Percentiles rank a stretch among this genome's conserved stretches.
Conservation (phyloP, 1,140 invertebrate genomes). For the Anagrus nilaparvatae region DNA sequence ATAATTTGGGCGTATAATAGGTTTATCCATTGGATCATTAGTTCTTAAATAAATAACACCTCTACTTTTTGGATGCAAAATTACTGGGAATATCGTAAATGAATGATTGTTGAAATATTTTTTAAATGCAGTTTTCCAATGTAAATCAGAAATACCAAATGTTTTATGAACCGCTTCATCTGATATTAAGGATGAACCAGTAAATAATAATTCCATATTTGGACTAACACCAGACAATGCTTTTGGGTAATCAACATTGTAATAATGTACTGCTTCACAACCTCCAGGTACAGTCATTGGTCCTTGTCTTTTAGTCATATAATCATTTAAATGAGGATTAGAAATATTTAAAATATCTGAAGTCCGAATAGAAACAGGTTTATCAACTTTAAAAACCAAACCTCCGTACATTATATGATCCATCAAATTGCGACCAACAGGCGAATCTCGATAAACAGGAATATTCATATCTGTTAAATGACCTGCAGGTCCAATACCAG, state of each 20-base stretch:
- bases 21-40: constrained; percentile 49
- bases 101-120: constrained; percentile 22
- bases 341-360: constrained; percentile 12
- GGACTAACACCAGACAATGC: constrained; percentile 45
- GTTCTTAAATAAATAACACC: constrained; percentile 47
- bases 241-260: constrained; percentile 23
- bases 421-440: constrained; percentile 52
- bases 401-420: constrained; percentile 47
- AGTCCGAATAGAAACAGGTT: constrained; percentile 42
- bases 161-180: constrained; percentile 10
- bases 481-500: constrained; percentile 57
- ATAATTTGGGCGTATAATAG: constrained; percentile 62
- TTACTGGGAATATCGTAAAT: constrained; percentile 25
- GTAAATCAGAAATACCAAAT: constrained; percentile 18
- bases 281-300: constrained; percentile 41
- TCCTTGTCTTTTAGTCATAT: constrained; percentile 38
- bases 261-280: constrained; percentile 22
- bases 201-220: constrained; percentile 47
- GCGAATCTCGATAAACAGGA: constrained; percentile 43
- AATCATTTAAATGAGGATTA: constrained; percentile 33
- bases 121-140: constrained; percentile 19
- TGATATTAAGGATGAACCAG: constrained; percentile 16
- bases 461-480: constrained; percentile 54
- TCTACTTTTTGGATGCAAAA: constrained; percentile 45
- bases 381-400: constrained; percentile 26